These are phyloP conservation scores for Mythimna albipuncta DNA, from an alignment of 2,888 invertebrate species.

Conservation along the genomic window DNA sequence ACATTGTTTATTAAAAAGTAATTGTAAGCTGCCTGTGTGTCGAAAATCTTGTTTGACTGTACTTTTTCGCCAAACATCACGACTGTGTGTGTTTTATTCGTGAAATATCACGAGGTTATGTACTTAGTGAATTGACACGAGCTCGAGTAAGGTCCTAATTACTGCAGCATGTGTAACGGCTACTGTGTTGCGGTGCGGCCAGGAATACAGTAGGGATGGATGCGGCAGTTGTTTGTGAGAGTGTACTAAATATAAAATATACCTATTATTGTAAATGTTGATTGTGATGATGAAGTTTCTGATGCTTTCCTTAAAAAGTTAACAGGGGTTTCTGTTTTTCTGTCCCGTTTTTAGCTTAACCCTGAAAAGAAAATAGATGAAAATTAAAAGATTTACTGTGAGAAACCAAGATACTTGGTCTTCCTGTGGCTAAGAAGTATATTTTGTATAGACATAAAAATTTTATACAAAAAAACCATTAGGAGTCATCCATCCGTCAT, in stretches of 20 bases:
- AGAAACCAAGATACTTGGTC: too few relatives aligned
- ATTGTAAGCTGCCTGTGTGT: background rate
- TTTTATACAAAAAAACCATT: too few relatives aligned
- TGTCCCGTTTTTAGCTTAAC: too few relatives aligned
- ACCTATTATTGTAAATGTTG: background rate
- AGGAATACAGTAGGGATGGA: background rate
- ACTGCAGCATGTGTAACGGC: slow-evolving; percentile 43
- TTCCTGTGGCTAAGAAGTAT: too few relatives aligned
- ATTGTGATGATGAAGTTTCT: background rate
- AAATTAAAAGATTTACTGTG: too few relatives aligned
- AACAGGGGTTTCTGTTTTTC: too few relatives aligned
- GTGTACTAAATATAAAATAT: background rate
- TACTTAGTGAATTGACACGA: slow-evolving; percentile 54
- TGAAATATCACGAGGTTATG: slow-evolving; percentile 37
- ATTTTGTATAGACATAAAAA: too few relatives aligned
- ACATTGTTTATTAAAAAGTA: background rate
- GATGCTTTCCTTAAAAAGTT: too few relatives aligned
- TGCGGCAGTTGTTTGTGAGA: background rate
- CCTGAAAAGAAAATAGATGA: too few relatives aligned
- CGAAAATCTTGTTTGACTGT: background rate
- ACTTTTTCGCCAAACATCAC: slow-evolving; percentile 32
- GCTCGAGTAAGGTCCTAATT: slow-evolving; percentile 38
- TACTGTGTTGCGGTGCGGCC: slow-evolving; percentile 31
- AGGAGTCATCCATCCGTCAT: too few relatives aligned
- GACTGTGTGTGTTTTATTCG: slow-evolving; percentile 22